These are phyloP conservation scores for Diacarnus erythraeanus DNA, from an alignment of 37 sponge, comb jelly and placozoan species.

Conservation along the genomic window DNA sequence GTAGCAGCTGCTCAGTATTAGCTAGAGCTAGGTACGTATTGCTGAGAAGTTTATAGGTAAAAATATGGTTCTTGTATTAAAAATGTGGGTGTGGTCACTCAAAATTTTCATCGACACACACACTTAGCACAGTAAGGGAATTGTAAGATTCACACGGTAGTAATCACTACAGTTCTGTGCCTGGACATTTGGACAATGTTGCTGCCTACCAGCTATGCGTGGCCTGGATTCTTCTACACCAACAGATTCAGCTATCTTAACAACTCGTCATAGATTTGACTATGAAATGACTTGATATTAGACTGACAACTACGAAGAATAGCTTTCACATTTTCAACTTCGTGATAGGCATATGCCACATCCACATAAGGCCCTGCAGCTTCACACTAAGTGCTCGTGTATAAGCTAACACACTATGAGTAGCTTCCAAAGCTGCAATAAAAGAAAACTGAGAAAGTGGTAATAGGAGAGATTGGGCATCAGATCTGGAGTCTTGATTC, in stretches of 20 bases:
- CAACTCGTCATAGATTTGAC: conserved; percentile 11
- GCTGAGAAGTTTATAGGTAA: no score
- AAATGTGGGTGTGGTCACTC: conserved; percentile 4
- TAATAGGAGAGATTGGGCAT: conserved; percentile 44
- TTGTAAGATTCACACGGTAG: conserved; percentile 34
- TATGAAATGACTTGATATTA: conserved; percentile 21
- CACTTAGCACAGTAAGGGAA: conserved; percentile 48
- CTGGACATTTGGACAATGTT: conserved; percentile 35
- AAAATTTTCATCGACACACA: conserved; percentile 18
- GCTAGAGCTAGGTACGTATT: no score
- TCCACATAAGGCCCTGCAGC: conserved; percentile 64
- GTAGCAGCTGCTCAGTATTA: no score
- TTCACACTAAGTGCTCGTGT: conserved; percentile 56
- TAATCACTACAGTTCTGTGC: conserved; percentile 16
- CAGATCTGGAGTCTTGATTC: conserved; percentile 54
- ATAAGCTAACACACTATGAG: conserved; percentile 41
- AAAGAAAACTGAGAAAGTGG: conserved; percentile 50
- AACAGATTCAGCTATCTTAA: conserved; percentile 5
- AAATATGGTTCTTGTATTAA: no score
- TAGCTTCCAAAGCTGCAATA: conserved; percentile 33
- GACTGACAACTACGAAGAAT: not conserved
- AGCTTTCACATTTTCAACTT: conserved; percentile 29
- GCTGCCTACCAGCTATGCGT: conserved; percentile 28
- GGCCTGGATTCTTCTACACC: conserved; percentile 33
- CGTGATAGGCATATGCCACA: conserved; percentile 46